Evolutionary conservation across 2,888 invertebrate genomes (phyloP).

Genomic region (Metellina segmentata): DNA sequence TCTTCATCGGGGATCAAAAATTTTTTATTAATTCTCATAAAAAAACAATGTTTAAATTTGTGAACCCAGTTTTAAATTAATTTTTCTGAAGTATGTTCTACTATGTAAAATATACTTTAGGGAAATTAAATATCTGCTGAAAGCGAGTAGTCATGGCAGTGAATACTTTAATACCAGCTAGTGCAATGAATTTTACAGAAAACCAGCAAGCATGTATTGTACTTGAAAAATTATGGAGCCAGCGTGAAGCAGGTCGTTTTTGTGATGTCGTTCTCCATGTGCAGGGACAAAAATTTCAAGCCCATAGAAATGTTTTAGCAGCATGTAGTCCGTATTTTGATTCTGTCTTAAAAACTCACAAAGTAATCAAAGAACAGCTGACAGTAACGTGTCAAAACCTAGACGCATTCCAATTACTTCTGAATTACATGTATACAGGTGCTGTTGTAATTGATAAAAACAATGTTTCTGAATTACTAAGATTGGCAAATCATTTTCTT

Average conservation of each 20-base stretch:
- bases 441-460: constrained; percentile 84
- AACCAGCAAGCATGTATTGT: constrained; percentile 76
- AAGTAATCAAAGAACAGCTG: constrained; percentile 83
- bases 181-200: constrained; percentile 79
- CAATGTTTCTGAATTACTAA: constrained; percentile 85
- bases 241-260: constrained; percentile 83
- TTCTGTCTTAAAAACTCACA: constrained; percentile 83
- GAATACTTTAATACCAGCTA: constrained; percentile 86
- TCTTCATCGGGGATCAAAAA: neutral
- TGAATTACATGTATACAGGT: constrained; percentile 87
- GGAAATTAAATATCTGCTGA: neutral
- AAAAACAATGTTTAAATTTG: neutral
- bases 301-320: constrained; percentile 85
- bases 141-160: constrained; percentile 78
- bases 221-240: constrained; percentile 75
- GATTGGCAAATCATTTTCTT: constrained; percentile 85
- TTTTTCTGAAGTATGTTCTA: neutral
- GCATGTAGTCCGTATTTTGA: constrained; percentile 86
- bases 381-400: constrained; percentile 84
- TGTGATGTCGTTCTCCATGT: constrained; percentile 85
- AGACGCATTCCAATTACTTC: constrained; percentile 84
- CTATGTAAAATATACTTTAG: neutral
- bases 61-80: neutral
- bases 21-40: neutral
- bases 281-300: constrained; percentile 84